Evolutionary conservation across 2,888 invertebrate genomes (phyloP).

Genomic region (Ophion costatus): DNA sequence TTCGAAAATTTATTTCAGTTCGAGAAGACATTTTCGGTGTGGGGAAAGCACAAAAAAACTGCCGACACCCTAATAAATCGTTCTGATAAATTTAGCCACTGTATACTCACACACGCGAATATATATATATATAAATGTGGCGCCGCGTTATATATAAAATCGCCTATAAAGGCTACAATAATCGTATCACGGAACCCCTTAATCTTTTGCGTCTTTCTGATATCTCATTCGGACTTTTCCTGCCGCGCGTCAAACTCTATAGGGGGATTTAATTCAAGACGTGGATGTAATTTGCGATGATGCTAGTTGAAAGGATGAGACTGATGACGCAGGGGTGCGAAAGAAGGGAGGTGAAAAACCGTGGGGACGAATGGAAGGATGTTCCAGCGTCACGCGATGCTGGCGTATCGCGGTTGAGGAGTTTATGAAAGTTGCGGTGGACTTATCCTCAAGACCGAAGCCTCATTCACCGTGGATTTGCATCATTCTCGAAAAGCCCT

Average conservation of each 20-base stretch:
- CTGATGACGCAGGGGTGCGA: conserved; percentile 43
- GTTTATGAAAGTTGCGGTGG: conserved; percentile 20
- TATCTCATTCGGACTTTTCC: neutral
- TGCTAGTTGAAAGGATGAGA: conserved; percentile 58
- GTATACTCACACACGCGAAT: neutral
- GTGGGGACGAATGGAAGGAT: conserved; percentile 24
- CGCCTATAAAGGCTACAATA: conserved; percentile 43
- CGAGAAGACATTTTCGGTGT: neutral
- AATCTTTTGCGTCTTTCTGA: neutral
- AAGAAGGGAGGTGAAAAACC: conserved; percentile 28
- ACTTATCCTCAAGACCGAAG: conserved; percentile 35
- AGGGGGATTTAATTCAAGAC: conserved; percentile 53
- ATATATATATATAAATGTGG: no score
- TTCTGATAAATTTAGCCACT: neutral
- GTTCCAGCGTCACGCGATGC: conserved; percentile 11
- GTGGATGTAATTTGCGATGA: conserved; percentile 59
- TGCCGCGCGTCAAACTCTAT: conserved; percentile 11
- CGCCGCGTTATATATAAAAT: no score
- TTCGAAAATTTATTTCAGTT: neutral
- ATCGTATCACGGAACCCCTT: neutral
- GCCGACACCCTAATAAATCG: neutral
- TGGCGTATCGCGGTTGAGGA: conserved; percentile 25
- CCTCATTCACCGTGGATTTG: conserved; percentile 41
- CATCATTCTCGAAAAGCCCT: conserved; percentile 2
- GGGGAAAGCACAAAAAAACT: neutral